phyloP scores from a whole-genome alignment of 1,140 invertebrate genomes.

The Antheraea pernyi region DNA sequence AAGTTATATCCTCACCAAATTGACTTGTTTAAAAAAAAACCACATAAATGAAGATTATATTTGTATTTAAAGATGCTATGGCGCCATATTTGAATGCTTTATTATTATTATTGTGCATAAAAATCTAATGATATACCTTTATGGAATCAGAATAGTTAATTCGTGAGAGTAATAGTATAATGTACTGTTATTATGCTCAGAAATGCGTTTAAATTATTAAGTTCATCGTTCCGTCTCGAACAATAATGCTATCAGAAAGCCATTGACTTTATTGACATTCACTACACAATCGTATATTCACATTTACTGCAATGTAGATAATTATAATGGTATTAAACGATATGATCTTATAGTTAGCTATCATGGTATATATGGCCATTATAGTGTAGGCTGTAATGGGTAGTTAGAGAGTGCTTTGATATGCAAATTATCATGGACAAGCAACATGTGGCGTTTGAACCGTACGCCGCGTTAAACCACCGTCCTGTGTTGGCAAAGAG shows the following conservation, averaged over 20 bases:
- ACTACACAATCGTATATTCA: conserved; percentile 17
- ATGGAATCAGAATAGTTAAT: too few relatives aligned
- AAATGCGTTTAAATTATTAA: not conserved
- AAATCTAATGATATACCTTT: too few relatives aligned
- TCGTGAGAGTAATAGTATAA: too few relatives aligned
- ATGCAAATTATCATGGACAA: conserved; percentile 57
- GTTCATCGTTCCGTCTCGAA: not conserved
- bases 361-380: not conserved
- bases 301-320: conserved; percentile 8
- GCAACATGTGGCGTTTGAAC: conserved; percentile 39
- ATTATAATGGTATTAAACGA: conserved; percentile 4
- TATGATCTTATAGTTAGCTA: not conserved
- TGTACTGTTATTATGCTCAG: too few relatives aligned
- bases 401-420: conserved; percentile 55
- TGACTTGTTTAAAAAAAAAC: too few relatives aligned
- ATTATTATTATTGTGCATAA: too few relatives aligned
- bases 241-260: not conserved
- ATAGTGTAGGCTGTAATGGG: conserved; percentile 41
- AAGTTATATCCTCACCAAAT: too few relatives aligned
- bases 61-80: too few relatives aligned
- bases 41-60: too few relatives aligned
- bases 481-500: not conserved
- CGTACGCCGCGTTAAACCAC: not conserved
- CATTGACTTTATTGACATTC: not conserved
- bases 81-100: too few relatives aligned